Base-by-base conservation (phyloP, 2,888 invertebrate species). In the Sylvicola cinctus region DNA sequence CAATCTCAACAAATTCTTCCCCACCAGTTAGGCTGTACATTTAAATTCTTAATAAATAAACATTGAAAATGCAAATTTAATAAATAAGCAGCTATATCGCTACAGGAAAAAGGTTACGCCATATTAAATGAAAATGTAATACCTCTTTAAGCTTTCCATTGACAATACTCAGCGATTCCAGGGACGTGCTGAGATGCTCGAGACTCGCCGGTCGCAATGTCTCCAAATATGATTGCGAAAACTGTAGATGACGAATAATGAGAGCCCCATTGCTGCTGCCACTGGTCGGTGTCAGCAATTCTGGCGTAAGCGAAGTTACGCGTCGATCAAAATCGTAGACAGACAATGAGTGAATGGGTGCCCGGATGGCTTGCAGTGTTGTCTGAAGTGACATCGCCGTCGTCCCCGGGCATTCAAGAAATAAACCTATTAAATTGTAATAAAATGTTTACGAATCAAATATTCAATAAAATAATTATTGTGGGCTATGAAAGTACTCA, bases 311-410 rank as follows among this genome's bases (percentile, higher is more conserved):
- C 45, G 74, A 70, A 39, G 74, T 75, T 44, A 83, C 70, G 44
- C 76, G 72, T 45, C 73, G 73, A 61, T 88, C 85, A 46, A 88
- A 67, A 55, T 87, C 85, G 63, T 87, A 85, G 48, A 88, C 74
- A 49, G 78, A 84, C 49, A 88, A 63, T 32, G 85, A 85, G 54
- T 87, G 84, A 46, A 90, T 70, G 23, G 68, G 63, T 28, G 65
- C 65, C 45, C 66, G 66, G 49, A 76, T 70, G 51, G 71, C 69
- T 45, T 74, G 67, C 45, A 87, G 61, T 28, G 83, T 76, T 45
- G 67, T 66, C 52, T 71, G 73, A 44, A 87, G 66, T 32, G 78
- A 74, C 41, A 66, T 64, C 30, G 78, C 70, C 35, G 79, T 78
- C 30, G 81, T 80, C 34, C 78, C 79, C 29, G 84, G 80, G 54